Evolutionary conservation across 2,797 vertebrate species (phyloP).

Genomic region (Paramormyrops hopkinsi): DNA sequence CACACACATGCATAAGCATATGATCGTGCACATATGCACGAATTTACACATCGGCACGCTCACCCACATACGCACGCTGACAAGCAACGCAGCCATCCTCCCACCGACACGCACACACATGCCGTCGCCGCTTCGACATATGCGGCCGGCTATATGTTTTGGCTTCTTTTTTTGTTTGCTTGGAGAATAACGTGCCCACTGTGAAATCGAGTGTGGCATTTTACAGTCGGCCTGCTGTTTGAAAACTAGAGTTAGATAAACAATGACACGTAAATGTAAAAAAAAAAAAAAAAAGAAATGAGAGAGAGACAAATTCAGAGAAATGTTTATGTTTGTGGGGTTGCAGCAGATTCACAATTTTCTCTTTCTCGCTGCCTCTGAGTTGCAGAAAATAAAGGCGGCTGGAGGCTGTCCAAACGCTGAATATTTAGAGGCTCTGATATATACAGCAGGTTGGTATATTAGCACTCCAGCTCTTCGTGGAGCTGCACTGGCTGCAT

Average conservation of each 20-base stretch:
- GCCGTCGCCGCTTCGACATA: neutral
- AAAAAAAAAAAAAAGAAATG: neutral
- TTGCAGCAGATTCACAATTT: neutral
- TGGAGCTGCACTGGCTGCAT: neutral
- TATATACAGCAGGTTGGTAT: neutral
- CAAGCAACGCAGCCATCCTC: neutral
- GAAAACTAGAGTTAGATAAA: constrained; percentile 50
- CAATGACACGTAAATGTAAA: constrained; percentile 44
- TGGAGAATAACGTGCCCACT: constrained; percentile 54
- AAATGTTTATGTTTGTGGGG: neutral
- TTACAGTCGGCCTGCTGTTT: constrained; percentile 58
- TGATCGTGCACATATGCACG: neutral
- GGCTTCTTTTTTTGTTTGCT: constrained; percentile 43
- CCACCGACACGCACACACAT: neutral
- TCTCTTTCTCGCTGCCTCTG: constrained; percentile 5
- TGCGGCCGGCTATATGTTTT: neutral
- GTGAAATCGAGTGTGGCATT: constrained; percentile 44
- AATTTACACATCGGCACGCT: neutral
- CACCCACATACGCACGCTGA: neutral
- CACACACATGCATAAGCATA: neutral
- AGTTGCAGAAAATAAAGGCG: neutral
- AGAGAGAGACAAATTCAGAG: neutral
- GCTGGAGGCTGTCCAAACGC: neutral
- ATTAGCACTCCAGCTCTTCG: neutral
- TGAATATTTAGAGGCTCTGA: neutral